Evolutionary conservation across 2,113 vertebrate species (phyloP), one percentile per base, ranked within the genome.

Genomic region (Sturnus vulgaris): DNA sequence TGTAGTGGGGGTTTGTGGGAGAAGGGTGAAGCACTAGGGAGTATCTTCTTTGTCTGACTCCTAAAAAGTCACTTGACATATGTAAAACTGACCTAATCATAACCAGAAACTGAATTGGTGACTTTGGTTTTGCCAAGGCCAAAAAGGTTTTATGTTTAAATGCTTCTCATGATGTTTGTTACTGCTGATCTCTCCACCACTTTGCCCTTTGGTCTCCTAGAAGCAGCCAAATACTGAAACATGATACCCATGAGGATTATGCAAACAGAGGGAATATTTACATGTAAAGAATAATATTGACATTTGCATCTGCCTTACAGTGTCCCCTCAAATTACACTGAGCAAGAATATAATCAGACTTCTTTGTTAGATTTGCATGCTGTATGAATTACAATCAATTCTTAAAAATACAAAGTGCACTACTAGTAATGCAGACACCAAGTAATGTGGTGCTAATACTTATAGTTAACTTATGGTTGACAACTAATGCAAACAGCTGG

Each of bases 231-330:
- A 37, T 55, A 25, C 40, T 80, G 88, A 47, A 88, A 75, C 30
- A 16, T 15, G 46, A 82, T 46, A 46, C 37, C 33, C 73, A n/a
- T 5, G 49, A 72, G 25, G 46, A 92, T 77, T 91, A 69, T 72
- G 61, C 63, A 82, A 94, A 83, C 65, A 86, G 69, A 87, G 20
- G 16, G 40, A 91, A 31, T 95, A 84, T 94, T 94, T 92, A 69
- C 65, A 69, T 91, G 31, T 25, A 46, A n/a, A 79, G 65, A 82
- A 87, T 69, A 79, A 84, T 85, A 82, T 53, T 92, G 46, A 85
- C 25, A 60, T 82, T 82, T 76, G 53, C 25, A 19, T 31, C 30
- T 75, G 50, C 15, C 7, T 86, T 4, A 25, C 31, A 65, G 35
- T 17, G 14, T 25, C 46, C 40, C 46, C 57, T 79, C 76, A 76